These are phyloP conservation scores for Parnassius mnemosyne DNA, from an alignment of 2,888 invertebrate genomes.

Conservation along the genomic window DNA sequence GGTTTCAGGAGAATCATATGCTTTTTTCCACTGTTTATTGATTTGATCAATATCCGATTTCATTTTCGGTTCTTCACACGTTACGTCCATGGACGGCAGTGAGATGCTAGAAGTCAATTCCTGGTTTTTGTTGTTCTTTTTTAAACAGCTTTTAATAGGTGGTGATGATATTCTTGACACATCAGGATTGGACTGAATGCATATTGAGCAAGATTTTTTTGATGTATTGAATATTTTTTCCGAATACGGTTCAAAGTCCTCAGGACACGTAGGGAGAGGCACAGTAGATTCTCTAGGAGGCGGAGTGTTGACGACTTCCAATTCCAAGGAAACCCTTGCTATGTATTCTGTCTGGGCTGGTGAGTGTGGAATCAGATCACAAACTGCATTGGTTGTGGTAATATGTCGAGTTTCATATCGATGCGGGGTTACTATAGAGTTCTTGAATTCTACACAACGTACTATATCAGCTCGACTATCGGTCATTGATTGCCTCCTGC, in stretches of 20 bases:
- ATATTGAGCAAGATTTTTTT: slow-evolving; percentile 64
- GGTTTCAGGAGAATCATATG: slow-evolving; percentile 62
- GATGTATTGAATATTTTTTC: slow-evolving; percentile 55
- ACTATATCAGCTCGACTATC: slow-evolving; percentile 74
- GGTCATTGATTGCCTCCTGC: slow-evolving; percentile 56
- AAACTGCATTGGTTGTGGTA: slow-evolving; percentile 52
- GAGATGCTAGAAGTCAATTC: slow-evolving; percentile 59
- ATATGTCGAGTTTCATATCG: slow-evolving; percentile 44
- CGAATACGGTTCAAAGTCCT: slow-evolving; percentile 60
- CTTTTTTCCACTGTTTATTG: slow-evolving; percentile 62
- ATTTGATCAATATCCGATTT: slow-evolving; percentile 64
- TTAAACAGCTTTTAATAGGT: slow-evolving; percentile 72
- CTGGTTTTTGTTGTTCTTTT: slow-evolving; percentile 53
- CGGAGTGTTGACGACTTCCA: slow-evolving; percentile 62
- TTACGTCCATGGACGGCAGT: slow-evolving; percentile 59
- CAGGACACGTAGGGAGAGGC: slow-evolving; percentile 56
- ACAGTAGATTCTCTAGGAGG: slow-evolving; percentile 39
- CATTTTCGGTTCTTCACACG: slow-evolving; percentile 46
- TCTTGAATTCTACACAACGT: slow-evolving; percentile 71
- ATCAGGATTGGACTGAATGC: slow-evolving; percentile 67
- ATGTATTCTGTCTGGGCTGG: slow-evolving; percentile 47
- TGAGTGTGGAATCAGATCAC: slow-evolving; percentile 65
- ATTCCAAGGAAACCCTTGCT: slow-evolving; percentile 79
- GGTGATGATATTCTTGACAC: slow-evolving; percentile 62
- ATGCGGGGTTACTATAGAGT: slow-evolving; percentile 48